A percentile compares a stretch with the other conserved stretches of the same genome.
phyloP scores from a whole-genome alignment of 2,888 invertebrate species.

The Galeruca laticollis region DNA sequence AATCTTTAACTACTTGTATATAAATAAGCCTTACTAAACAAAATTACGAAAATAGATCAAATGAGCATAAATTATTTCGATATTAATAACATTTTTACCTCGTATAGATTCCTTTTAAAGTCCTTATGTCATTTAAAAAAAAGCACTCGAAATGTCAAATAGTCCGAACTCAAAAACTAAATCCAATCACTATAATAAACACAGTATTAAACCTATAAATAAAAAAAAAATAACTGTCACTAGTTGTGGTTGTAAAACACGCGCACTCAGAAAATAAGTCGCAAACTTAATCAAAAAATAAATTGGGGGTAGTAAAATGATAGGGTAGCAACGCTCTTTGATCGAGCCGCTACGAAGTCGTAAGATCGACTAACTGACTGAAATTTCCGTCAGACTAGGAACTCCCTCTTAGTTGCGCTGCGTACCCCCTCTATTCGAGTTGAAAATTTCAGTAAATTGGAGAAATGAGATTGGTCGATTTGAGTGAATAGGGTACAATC shows the following conservation, averaged over 20 bases:
- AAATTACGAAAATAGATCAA: no score
- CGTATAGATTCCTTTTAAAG: constrained; percentile 14
- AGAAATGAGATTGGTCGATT: constrained; percentile 54
- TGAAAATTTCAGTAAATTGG: constrained; percentile 55
- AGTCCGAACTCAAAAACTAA: constrained; percentile 5
- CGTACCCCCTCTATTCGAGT: constrained; percentile 43
- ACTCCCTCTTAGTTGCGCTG: constrained; percentile 45
- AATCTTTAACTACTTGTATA: no score
- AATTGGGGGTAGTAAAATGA: constrained; percentile 39
- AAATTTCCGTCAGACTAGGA: constrained; percentile 33
- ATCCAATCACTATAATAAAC: constrained; percentile 12
- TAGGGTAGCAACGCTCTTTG: constrained; percentile 38
- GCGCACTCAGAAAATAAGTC: constrained; percentile 22
- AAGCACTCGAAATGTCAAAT: neutral
- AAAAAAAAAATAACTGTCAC: constrained; percentile 12
- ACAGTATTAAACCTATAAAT: neutral
- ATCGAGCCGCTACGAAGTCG: constrained; percentile 42
- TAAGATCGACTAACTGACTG: constrained; percentile 46
- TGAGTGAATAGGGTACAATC: constrained; percentile 50
- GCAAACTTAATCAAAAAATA: constrained; percentile 35
- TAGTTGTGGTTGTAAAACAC: neutral
- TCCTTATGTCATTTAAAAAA: constrained; percentile 18
- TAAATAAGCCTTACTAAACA: no score
- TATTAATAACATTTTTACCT: neutral
- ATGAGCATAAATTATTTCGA: neutral